Percentiles rank a stretch among this genome's conserved stretches.
These are phyloP conservation scores for Glaucidium brasilianum DNA, from an alignment of 2,113 vertebrate genomes.

Conservation along the genomic window DNA sequence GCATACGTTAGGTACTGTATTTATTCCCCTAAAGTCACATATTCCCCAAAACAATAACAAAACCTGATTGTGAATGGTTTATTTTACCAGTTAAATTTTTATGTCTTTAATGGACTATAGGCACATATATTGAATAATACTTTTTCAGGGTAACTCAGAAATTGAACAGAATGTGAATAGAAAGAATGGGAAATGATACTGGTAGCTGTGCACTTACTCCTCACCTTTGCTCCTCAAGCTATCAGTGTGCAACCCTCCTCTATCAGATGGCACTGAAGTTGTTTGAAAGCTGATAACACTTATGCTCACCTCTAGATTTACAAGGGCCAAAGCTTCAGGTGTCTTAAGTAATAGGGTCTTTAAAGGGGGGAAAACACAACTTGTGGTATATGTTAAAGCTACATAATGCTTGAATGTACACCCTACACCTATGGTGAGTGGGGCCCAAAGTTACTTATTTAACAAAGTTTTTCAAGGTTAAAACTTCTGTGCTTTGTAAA, in stretches of 20 bases:
- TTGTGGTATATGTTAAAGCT: not conserved
- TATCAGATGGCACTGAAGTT: not conserved
- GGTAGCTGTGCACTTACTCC: not conserved
- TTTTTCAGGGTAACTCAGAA: not conserved
- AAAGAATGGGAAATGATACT: not conserved
- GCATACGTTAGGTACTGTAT: not conserved
- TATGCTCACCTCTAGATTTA: not conserved
- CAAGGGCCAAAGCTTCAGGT: not conserved
- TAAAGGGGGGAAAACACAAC: not conserved
- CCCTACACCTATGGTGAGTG: no score
- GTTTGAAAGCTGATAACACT: not conserved
- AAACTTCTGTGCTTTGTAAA: not conserved
- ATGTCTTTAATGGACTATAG: not conserved
- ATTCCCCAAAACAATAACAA: not conserved
- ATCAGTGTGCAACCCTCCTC: not conserved
- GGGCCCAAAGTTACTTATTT: not conserved
- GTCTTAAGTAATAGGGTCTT: not conserved
- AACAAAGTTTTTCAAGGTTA: not conserved
- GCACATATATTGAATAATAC: not conserved
- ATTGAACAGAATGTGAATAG: accelerated
- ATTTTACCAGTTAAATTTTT: not conserved
- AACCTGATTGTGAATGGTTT: not conserved
- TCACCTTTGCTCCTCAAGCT: not conserved
- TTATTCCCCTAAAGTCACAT: not conserved
- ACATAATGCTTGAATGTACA: not conserved